Evolutionary conservation across 2,797 vertebrate genomes (phyloP).

Genomic region (Prunella strophiata): DNA sequence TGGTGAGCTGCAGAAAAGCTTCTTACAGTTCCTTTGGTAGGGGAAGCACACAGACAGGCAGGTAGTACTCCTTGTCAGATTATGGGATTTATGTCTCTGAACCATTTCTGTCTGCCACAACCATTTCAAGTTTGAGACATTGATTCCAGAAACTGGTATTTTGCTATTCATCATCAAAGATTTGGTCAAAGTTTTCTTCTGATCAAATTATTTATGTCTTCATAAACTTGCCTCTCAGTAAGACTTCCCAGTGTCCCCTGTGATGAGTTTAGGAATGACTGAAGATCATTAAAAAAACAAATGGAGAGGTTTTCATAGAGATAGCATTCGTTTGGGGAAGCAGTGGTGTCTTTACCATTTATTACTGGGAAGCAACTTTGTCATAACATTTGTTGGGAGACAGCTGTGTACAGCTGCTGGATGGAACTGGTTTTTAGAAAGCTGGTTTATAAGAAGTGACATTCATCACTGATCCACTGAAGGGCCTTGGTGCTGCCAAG

Average conservation of each 20-base stretch:
- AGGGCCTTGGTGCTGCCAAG: background rate
- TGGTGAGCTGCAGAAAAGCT: slow-evolving; percentile 27
- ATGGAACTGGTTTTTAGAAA: background rate
- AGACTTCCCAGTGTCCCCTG: background rate
- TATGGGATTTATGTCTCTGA: background rate
- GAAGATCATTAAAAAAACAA: background rate
- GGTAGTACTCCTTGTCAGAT: background rate
- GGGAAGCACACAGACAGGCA: background rate
- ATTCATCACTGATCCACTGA: background rate
- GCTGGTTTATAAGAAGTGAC: background rate
- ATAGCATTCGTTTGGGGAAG: background rate
- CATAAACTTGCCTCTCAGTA: background rate
- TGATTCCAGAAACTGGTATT: background rate
- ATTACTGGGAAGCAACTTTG: background rate
- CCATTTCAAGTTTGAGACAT: background rate
- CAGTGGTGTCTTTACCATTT: background rate
- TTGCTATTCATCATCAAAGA: background rate
- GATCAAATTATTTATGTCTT: background rate
- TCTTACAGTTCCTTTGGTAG: background rate
- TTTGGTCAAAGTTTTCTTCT: background rate
- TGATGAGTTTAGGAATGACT: background rate
- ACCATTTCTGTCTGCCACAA: background rate
- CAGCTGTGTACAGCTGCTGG: background rate
- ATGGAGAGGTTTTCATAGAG: background rate
- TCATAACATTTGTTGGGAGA: background rate